Evolutionary conservation across 2,113 vertebrate species (phyloP), one percentile per base, ranked within the genome.

Genomic region (Cynopterus brachyotis): DNA sequence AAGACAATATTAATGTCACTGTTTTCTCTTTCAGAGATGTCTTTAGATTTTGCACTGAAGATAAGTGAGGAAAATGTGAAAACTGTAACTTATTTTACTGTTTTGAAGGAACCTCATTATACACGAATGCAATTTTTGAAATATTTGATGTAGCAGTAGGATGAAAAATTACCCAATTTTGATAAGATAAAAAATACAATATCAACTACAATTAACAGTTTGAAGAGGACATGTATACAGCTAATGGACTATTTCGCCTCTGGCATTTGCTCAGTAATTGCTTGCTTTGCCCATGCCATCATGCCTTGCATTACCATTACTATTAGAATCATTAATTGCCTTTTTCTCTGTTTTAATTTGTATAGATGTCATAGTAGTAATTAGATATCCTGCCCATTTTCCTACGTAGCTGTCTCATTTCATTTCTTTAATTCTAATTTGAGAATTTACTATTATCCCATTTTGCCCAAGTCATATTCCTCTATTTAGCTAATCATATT

Each of bases 41-140:
- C 37, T 95, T 89, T 55, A 95, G 53, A 95, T 42, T 92, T 94
- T 80, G 3, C 24, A 88, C 28, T 80, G 70, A 95, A 70, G 42
- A 67, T 81, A 76, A 19, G 22, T 66, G n/a, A 87, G 70, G n/a
- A 53, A 79, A 97, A 32, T 9, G 8, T 66, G 16, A 93, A 94
- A 80, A 75, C 24, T 94, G 0, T 62, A 88, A 85, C 28, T 82
- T n/a, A 92, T 84, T 89, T 75, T 53, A n/a, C 30, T 75, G 19
- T 40, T 84, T 91, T 93, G 30, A 93, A 88, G 13, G 83, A 73
- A 45, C 0, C 3, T 93, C 84, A 16, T 79, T 79, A 53, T 26
- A 87, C 4, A 30, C 66, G 26, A 92, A 60, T 50, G 10, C n/a
- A 15, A 91, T 35, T 89, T 84, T 76, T 70, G 59, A 85, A 91